Evolutionary conservation across 2,888 invertebrate species (phyloP).

Genomic region (Microctonus brassicae): DNA sequence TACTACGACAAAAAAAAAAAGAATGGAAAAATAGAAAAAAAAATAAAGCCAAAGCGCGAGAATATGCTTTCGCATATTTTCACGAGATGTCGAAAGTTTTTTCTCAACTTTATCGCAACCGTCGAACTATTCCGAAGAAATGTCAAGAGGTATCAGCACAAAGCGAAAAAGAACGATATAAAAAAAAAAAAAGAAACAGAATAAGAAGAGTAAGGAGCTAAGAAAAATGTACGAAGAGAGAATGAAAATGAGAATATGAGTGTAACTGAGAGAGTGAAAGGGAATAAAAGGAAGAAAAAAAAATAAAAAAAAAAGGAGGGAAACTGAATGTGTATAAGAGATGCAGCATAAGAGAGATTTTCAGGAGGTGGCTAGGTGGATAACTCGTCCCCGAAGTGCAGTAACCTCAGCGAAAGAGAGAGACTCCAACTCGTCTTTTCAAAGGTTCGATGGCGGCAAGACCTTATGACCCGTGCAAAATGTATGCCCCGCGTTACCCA

Average conservation of each 20-base stretch:
- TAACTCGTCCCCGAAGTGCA: constrained; percentile 67
- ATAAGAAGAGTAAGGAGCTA: background rate
- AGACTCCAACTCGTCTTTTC: constrained; percentile 43
- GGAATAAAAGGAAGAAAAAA: background rate
- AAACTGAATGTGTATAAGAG: constrained; percentile 40
- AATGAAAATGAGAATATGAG: too few relatives aligned
- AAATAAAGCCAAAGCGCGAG: background rate
- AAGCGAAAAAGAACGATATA: constrained; percentile 28
- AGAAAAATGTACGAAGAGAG: too few relatives aligned
- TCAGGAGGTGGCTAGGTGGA: constrained; percentile 49
- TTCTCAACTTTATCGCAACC: background rate
- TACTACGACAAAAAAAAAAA: background rate
- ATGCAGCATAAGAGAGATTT: constrained; percentile 43
- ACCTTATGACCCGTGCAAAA: constrained; percentile 66
- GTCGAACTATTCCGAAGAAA: constrained; percentile 11
- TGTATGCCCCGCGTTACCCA: constrained; percentile 53
- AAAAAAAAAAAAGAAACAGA: constrained; percentile 17
- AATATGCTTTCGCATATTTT: constrained; percentile 32
- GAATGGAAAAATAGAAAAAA: background rate
- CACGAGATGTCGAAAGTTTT: constrained; percentile 37
- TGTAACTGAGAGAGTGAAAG: background rate
- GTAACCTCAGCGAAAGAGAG: constrained; percentile 63
- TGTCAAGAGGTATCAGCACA: constrained; percentile 30
- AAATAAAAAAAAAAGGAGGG: background rate
- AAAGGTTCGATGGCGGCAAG: constrained; percentile 44